Evolutionary conservation across 2,888 invertebrate genomes (phyloP), one percentile per base, ranked within the genome.

Genomic region (Cerastis leucographa): DNA sequence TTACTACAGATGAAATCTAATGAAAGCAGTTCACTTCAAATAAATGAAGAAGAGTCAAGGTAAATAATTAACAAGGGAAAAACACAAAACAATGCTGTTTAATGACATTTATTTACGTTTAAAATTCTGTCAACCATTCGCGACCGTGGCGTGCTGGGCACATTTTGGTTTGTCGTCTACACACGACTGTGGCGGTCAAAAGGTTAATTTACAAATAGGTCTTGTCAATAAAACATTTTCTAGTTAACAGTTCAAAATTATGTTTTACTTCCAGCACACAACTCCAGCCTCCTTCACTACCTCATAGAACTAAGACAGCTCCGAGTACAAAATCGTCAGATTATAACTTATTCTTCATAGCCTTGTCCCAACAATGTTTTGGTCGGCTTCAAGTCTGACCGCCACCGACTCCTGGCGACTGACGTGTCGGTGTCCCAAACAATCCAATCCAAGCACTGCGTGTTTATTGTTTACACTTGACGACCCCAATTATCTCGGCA

Each of bases 401-500:
- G 56, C 12, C n/a, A 69, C 35, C 35, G 5, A 59, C 35, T 69
- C 19, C 42, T 29, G 66, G 17, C 14, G 22, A 65, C 22, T 64
- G 66, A 11, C 17, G 12, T 64, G 66, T 6, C 17, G 12, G 29
- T 67, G 29, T 29, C 4, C 6, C 22, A 19, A 42, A 14, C 11
- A 17, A 22, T 29, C 29, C 29, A 42, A 64, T 22, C 19, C 1
- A 12, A 66, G 6, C 19, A 19, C 22, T 46, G 22, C 9, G 11
- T 17, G 14, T 70, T 19, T 22, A 40, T 9, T 66, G 14, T 69
- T 12, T 19, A n/a, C n/a, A 14, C 25, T 46, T 46, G 14, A 71
- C 14, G 1, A 49, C 71, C 2, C 49, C 72, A 42, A 51, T 42
- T 22, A 72, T 71, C 35, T 71, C 40, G 17, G 72, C 72, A 72